A percentile compares a stretch with the other conserved stretches of the same genome.
Conservation (phyloP, 2,113 vertebrate species). For the Atlantisia rogersi region DNA sequence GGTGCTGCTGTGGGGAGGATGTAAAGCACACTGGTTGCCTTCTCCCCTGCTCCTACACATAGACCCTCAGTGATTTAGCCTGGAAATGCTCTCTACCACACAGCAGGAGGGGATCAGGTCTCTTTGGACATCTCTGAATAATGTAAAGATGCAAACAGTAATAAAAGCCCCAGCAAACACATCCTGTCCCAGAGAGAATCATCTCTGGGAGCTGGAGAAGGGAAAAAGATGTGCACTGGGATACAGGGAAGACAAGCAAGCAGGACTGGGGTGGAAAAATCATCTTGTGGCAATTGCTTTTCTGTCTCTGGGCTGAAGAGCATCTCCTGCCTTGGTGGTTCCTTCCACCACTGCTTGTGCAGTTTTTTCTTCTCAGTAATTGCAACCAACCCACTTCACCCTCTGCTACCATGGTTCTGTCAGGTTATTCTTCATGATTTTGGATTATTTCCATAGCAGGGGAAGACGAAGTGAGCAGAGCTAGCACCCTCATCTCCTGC, state of each 20-base stretch:
- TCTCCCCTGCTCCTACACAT: not conserved
- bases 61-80: not conserved
- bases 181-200: not conserved
- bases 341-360: not conserved
- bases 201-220: not conserved
- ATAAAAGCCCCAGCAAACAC: not conserved
- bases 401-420: not conserved
- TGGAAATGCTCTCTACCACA: not conserved
- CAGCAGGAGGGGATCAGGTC: rapidly evolving
- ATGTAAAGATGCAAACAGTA: not conserved
- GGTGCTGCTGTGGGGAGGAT: not conserved
- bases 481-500: not conserved
- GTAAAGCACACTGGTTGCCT: not conserved
- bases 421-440: not conserved
- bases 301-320: not conserved
- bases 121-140: not conserved
- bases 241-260: not conserved
- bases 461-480: not conserved
- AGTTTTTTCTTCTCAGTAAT: not conserved
- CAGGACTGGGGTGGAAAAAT: not conserved
- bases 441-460: not conserved
- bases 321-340: not conserved
- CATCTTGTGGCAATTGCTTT: not conserved
- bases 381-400: not conserved
- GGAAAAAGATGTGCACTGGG: not conserved